phyloP scores from a whole-genome alignment of 1,140 invertebrate species.

The Cherax quadricarinatus region DNA sequence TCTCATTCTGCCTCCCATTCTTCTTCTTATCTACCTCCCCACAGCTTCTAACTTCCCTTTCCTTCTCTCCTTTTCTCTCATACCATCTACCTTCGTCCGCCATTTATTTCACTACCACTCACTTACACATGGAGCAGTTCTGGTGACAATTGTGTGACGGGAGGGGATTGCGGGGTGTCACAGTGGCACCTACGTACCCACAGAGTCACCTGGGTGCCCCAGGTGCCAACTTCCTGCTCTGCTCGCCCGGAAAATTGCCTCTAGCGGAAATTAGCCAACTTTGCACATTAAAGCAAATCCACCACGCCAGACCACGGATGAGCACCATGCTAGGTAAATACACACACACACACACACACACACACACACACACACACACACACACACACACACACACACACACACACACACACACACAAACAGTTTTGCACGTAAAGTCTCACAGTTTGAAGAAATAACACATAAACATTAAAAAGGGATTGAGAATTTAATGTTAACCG shows the following conservation, averaged over 20 bases:
- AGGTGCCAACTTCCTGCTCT: slow-evolving; percentile 20
- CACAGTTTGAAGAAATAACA: no score
- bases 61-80: not conserved
- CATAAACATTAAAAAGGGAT: no score
- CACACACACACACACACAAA: slow-evolving; percentile 23
- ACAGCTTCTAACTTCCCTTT: not conserved
- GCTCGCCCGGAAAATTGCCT: slow-evolving; percentile 27
- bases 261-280: slow-evolving; percentile 32
- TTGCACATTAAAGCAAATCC: slow-evolving; percentile 30
- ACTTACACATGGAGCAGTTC: not conserved
- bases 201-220: not conserved
- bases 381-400: slow-evolving; percentile 21
- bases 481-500: no score
- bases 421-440: not conserved
- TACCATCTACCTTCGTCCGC: no score
- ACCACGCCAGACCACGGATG: not conserved
- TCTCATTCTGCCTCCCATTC: not conserved
- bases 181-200: not conserved
- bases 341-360: slow-evolving; percentile 1
- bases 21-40: not conserved
- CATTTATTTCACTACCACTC: not conserved
- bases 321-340: not conserved
- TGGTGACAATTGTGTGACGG: not conserved
- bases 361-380: slow-evolving; percentile 26
- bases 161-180: not conserved